phyloP scores from a whole-genome alignment of 2,888 invertebrate species.

The Athetis lepigone region DNA sequence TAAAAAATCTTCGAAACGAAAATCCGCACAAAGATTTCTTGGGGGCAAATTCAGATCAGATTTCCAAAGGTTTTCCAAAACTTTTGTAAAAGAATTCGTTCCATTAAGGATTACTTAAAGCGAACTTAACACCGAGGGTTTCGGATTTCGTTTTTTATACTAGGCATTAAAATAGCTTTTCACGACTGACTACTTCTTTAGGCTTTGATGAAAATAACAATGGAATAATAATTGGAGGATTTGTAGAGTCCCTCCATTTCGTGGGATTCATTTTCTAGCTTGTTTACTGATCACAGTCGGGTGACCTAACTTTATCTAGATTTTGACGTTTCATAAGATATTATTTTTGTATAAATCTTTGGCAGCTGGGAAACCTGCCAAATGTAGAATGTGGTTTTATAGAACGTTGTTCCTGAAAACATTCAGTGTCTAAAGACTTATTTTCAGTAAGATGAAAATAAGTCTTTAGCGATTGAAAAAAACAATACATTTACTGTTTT shows the following conservation, averaged over 20 bases:
- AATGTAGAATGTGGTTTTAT: not conserved
- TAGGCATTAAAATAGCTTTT: conserved; percentile 41
- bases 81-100: conserved; percentile 49
- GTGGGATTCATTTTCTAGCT: conserved; percentile 11
- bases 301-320: not conserved
- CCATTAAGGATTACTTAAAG: conserved; percentile 47
- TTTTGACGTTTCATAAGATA: conserved; percentile 2
- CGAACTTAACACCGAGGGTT: conserved; percentile 40
- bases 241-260: conserved; percentile 14
- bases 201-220: conserved; percentile 39
- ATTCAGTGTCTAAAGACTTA: not conserved
- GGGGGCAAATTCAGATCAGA: conserved; percentile 32
- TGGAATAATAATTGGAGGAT: conserved; percentile 36
- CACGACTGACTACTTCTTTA: conserved; percentile 13
- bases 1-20: not conserved
- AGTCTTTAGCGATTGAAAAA: not conserved
- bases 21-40: conserved; percentile 11
- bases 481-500: too few species aligned
- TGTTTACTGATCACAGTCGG: conserved; percentile 2
- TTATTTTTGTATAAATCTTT: not conserved
- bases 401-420: not conserved
- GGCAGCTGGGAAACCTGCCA: not conserved
- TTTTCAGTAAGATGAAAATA: not conserved
- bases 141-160: conserved; percentile 42
- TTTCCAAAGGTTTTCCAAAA: conserved; percentile 32